These are phyloP conservation scores for Phylloscopus trochilus DNA, from an alignment of 2,113 vertebrate species.

Conservation along the genomic window DNA sequence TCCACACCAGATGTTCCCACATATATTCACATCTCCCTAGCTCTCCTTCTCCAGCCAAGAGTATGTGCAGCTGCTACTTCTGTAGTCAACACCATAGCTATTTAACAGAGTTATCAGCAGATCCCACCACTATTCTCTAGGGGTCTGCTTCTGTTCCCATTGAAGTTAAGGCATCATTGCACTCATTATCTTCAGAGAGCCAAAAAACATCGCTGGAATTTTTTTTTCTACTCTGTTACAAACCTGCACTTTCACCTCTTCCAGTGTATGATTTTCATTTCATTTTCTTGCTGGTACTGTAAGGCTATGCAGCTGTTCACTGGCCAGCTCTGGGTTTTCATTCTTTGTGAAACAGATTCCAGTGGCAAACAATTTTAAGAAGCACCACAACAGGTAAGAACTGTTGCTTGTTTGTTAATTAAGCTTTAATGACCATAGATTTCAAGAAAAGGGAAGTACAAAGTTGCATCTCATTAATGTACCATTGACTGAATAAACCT, in stretches of 20 bases:
- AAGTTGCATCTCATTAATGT: background rate
- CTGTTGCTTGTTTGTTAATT: background rate
- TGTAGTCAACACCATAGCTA: slow-evolving; percentile 3
- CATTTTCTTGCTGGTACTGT: background rate
- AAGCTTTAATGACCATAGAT: background rate
- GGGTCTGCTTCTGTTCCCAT: background rate
- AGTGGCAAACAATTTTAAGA: background rate
- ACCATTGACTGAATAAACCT: background rate
- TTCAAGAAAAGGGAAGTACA: background rate
- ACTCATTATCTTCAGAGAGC: background rate
- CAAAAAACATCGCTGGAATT: background rate
- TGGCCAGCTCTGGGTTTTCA: background rate
- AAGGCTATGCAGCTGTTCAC: background rate
- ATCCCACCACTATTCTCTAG: background rate
- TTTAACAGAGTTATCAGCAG: background rate
- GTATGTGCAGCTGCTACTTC: slow-evolving; percentile 2
- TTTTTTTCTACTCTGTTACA: background rate
- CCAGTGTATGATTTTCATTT: background rate
- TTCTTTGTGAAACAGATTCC: background rate
- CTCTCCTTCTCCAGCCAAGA: slow-evolving; percentile 16
- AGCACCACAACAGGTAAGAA: background rate
- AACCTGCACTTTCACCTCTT: background rate
- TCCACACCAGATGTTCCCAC: slow-evolving; percentile 49
- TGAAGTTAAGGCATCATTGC: background rate
- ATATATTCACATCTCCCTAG: slow-evolving; percentile 19